Evolutionary conservation across 2,113 vertebrate species (phyloP).

Genomic region (Morone chrysops): DNA sequence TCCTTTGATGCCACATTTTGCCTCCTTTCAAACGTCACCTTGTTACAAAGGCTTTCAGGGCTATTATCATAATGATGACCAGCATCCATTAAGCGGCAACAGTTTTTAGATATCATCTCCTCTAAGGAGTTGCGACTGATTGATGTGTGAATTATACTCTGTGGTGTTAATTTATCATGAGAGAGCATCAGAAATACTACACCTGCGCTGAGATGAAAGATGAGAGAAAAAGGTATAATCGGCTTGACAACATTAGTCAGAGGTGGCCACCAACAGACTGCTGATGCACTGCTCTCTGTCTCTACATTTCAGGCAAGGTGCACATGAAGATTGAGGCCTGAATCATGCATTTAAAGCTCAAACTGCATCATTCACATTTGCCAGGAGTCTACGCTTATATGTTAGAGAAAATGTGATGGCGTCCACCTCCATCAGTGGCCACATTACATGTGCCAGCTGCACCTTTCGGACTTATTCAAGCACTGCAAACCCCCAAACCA

Average conservation of each 20-base stretch:
- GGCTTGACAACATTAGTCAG: not conserved
- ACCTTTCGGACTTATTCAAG: constrained; percentile 14
- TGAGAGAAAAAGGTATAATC: not conserved
- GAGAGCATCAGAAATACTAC: constrained; percentile 7
- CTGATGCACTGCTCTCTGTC: constrained; percentile 2
- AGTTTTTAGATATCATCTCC: not conserved
- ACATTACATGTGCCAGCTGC: constrained; percentile 1
- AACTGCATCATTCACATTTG: constrained; percentile 29
- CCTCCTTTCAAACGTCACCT: not conserved
- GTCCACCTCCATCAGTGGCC: not conserved
- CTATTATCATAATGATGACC: not conserved
- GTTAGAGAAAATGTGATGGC: not conserved
- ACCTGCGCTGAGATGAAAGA: constrained; percentile 21
- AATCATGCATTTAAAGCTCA: constrained; percentile 31
- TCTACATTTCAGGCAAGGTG: not conserved
- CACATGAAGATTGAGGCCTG: not conserved
- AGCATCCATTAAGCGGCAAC: not conserved
- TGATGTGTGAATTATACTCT: constrained; percentile 1
- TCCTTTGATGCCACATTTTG: not conserved
- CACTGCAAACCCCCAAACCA: not conserved
- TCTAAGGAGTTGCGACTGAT: not conserved
- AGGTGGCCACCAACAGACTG: not conserved
- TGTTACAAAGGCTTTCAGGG: not conserved
- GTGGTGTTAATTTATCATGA: not conserved
- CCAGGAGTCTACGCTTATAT: not conserved